Base-by-base conservation (phyloP, 1,140 invertebrate genomes). In the Tachypleus tridentatus region DNA sequence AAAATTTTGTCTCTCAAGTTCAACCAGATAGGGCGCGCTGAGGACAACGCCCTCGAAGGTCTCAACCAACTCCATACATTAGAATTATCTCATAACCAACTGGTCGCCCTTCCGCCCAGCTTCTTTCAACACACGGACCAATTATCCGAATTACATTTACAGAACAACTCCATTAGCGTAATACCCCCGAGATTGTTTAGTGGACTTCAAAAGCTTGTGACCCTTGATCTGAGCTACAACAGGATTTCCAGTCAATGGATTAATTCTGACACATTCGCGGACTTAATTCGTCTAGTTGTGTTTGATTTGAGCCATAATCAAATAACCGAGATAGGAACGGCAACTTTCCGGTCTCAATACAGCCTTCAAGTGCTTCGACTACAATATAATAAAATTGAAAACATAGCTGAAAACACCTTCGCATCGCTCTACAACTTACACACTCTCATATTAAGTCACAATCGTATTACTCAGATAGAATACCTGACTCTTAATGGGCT, bases 171-270 rank as follows among this genome's bases (percentile, higher is more conserved):
- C 3, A 76, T 93, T 64, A 82, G 82, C 70, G 83, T 86, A 4
- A 77, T 91, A 29, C 86, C 87, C 4, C 86, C 87, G 3, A 86
- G 87, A 3, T 72, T 91, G 86, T 58, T 89, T 87, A 84, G 85
- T 69, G 83, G 84, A 10, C 79, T 94, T 64, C 84, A 86, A 66
- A 86, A 91, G 72, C 78, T 97, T 60, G 79, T 91, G 54, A 84
- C 91, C 7, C 80, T 97, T 51, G 89, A 97, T 76, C 79, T 95
- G 61, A 89, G 89, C 3, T 84, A 87, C 64, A 97, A 97, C 78
- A 84, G 86, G 71, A 79, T 97, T 57, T 86, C 86, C 61, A 89
- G 85, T 74, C 86, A 85, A 70, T 89, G 86, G 74, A 85, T 91
- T 66, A 86, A 88, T 72, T 80, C 83, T 5, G 85, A 84, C 60